These are phyloP conservation scores for Cantharis rustica DNA, from an alignment of 2,888 invertebrate species.

Conservation along the genomic window DNA sequence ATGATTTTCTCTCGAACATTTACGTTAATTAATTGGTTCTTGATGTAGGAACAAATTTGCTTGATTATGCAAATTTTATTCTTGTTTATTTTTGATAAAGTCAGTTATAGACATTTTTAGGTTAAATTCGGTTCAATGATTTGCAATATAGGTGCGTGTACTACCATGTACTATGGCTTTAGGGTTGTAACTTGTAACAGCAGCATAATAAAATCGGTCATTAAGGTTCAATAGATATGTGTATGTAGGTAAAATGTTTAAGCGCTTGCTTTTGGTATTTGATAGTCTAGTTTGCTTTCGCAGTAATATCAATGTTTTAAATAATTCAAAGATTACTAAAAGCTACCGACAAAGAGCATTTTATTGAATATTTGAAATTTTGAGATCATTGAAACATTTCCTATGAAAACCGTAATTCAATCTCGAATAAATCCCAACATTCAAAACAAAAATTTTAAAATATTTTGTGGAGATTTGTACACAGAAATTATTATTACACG, in stretches of 20 bases:
- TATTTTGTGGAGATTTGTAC: not conserved
- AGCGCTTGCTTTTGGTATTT: not conserved
- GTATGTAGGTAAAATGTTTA: not conserved
- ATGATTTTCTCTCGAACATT: not conserved
- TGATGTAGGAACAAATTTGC: not conserved
- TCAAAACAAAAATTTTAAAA: not conserved
- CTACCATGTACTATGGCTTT: not conserved
- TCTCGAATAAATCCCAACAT: not conserved
- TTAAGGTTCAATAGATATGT: not conserved
- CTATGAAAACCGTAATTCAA: not conserved
- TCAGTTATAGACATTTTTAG: not conserved
- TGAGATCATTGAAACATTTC: not conserved
- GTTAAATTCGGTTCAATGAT: not conserved
- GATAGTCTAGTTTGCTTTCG: not conserved
- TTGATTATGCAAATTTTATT: not conserved
- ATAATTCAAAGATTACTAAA: not conserved
- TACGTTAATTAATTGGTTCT: not conserved
- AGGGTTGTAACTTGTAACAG: not conserved
- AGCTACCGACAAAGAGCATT: not conserved
- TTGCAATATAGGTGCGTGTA: not conserved
- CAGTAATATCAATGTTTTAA: not conserved
- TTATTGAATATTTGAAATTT: not conserved
- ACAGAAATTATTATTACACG: too few species aligned
- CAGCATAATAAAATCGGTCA: slow-evolving; percentile 1
- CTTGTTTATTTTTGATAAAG: not conserved